phyloP scores from a whole-genome alignment of 2,888 invertebrate genomes.

The Leptarthrus brevirostris region DNA sequence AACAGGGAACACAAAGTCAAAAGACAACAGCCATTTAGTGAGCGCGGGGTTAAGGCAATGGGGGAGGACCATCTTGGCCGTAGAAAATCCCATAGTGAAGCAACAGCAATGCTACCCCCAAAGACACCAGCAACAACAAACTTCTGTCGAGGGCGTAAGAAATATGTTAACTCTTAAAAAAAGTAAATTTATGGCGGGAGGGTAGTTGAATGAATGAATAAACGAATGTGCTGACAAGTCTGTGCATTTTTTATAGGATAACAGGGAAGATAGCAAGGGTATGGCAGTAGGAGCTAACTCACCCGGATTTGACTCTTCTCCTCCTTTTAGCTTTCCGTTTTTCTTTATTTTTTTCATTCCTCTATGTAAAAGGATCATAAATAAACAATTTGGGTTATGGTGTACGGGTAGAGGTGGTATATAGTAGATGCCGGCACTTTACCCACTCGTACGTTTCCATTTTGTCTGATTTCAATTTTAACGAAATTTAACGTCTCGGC shows the following conservation, averaged over 20 bases:
- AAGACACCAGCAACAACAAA: conserved; percentile 54
- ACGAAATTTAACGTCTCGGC: conserved; percentile 27
- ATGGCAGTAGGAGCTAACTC: neutral
- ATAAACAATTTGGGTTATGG: conserved; percentile 48
- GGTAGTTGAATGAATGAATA: conserved; percentile 50
- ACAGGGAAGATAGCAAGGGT: conserved; percentile 30
- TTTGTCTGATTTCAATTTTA: conserved; percentile 48
- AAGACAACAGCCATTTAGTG: conserved; percentile 47
- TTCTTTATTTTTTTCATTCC: conserved; percentile 27
- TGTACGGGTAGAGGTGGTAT: conserved; percentile 13
- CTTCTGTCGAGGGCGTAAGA: conserved; percentile 55
- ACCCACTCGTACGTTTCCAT: conserved; percentile 38
- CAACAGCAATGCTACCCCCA: conserved; percentile 55
- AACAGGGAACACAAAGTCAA: conserved; percentile 40
- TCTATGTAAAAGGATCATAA: conserved; percentile 44
- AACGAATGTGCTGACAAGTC: conserved; percentile 52
- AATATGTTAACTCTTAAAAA: conserved; percentile 55
- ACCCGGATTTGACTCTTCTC: conserved; percentile 4
- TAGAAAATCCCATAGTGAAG: conserved; percentile 51
- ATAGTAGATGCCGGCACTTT: conserved; percentile 35
- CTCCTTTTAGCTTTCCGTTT: neutral
- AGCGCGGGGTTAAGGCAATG: conserved; percentile 52
- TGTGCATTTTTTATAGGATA: conserved; percentile 52
- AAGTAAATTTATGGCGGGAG: conserved; percentile 47
- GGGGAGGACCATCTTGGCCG: conserved; percentile 46